These are phyloP conservation scores for Homarus americanus DNA, from an alignment of 1,140 invertebrate genomes.

Conservation along the genomic window DNA sequence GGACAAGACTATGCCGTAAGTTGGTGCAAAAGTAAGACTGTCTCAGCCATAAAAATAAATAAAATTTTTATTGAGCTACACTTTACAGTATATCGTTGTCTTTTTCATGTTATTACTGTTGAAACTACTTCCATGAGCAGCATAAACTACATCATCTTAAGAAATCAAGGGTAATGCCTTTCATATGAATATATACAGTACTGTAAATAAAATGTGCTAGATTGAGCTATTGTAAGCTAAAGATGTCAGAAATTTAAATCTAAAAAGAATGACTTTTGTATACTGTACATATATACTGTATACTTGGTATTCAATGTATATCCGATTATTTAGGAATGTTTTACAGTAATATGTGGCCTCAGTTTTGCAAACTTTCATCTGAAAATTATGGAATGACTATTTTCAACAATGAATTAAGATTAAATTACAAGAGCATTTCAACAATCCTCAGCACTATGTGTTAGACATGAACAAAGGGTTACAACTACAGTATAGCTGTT, in stretches of 20 bases:
- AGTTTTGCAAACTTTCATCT: background rate
- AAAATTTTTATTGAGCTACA: background rate
- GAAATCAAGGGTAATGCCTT: no score
- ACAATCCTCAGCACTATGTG: background rate
- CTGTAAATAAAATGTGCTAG: background rate
- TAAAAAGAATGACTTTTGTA: no score
- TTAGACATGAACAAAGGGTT: no score
- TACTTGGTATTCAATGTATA: background rate
- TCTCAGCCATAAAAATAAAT: background rate
- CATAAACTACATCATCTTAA: no score
- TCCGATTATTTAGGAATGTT: background rate
- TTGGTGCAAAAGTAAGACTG: background rate
- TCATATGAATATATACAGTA: background rate
- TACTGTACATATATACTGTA: no score
- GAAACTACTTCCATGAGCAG: background rate
- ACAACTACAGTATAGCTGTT: no score
- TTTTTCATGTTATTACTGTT: background rate
- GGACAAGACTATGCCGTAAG: background rate
- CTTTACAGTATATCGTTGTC: background rate
- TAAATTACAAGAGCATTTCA: background rate
- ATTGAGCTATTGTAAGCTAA: background rate
- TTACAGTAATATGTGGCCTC: background rate
- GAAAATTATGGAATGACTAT: background rate
- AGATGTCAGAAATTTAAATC: background rate
- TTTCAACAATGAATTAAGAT: background rate